Conservation (phyloP, 1,140 invertebrate genomes). For the Melitaea cinxia region DNA sequence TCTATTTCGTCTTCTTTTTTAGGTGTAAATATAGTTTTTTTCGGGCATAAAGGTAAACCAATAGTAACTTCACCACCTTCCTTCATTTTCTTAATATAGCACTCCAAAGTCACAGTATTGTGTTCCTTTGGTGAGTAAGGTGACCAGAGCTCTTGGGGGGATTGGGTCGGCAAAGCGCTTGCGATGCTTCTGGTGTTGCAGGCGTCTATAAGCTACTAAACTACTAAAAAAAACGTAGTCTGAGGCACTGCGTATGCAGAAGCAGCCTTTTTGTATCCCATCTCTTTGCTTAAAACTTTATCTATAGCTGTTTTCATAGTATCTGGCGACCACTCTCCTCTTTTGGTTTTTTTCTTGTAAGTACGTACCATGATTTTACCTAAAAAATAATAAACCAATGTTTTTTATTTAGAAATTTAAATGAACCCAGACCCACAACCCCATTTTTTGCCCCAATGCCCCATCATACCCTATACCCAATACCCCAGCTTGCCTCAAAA, state of each 20-base stretch:
- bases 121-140: too few species aligned
- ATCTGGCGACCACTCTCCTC: not conserved
- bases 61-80: slow-evolving; percentile 20
- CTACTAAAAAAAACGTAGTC: too few species aligned
- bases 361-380: not conserved
- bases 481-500: too few species aligned
- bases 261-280: slow-evolving; percentile 43
- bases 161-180: too few species aligned
- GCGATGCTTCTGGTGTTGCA: too few species aligned
- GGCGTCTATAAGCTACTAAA: too few species aligned
- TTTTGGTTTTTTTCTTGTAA: not conserved
- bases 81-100: slow-evolving; percentile 44
- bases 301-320: slow-evolving; percentile 30
- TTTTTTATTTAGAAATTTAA: too few species aligned
- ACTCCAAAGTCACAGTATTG: slow-evolving; percentile 11
- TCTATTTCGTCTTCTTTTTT: slow-evolving; percentile 41
- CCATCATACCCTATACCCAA: too few species aligned
- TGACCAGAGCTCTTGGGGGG: too few species aligned
- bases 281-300: slow-evolving; percentile 39
- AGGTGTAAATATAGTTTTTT: not conserved
- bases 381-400: not conserved
- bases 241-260: slow-evolving; percentile 41
- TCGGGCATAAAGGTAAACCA: too few species aligned
- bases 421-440: too few species aligned
- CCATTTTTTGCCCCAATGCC: too few species aligned